Evolutionary conservation across 2,113 vertebrate species (phyloP), one percentile per base, ranked within the genome.

Genomic region (Phasianus colchicus): DNA sequence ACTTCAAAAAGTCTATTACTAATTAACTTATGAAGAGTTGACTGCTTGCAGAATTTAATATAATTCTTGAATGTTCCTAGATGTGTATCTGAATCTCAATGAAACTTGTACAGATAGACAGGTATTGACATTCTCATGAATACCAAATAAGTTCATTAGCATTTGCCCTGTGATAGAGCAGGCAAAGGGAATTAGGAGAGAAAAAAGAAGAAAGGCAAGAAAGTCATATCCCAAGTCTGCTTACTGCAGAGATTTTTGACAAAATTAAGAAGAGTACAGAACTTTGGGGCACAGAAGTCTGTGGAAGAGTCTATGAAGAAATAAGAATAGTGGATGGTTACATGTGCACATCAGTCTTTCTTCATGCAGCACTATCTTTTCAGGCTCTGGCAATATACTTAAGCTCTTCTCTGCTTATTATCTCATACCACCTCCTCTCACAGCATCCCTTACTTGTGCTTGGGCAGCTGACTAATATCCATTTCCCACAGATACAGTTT

Each of bases 61-160:
- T 67, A 92, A 95, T 93, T 86, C 80, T 84, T 95, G 70, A 82
- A 86, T 65, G 74, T 69, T 95, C 76, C 66, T 69, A 89, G 77
- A 40, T 72, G 50, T 40, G 32, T n/a, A 73, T 48, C 70, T 93
- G 74, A 94, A 94, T 95, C 82, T 76, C 78, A 93, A 92, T 88
- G 75, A 89, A 96, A 93, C n/a, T 34, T 83, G 9, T 83, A 86
- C 50, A 47, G 72, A 93, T 43, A 73, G 89, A 84, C 11, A 87
- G 82, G 73, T 93, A 93, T 86, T 89, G 92, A 83, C 87, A 88
- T 86, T 88, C 69, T 86, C 71, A 91, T 93, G 82, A 96, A 95
- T 92, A 88, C 17, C 67, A 95, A 58, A 93, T 87, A n/a, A 85
- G 67, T 85, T 93, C 81, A 89, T 95, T 89, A 93, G 55, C 75